phyloP scores from a whole-genome alignment of 2,888 invertebrate genomes.

The Cremastinae sp. region DNA sequence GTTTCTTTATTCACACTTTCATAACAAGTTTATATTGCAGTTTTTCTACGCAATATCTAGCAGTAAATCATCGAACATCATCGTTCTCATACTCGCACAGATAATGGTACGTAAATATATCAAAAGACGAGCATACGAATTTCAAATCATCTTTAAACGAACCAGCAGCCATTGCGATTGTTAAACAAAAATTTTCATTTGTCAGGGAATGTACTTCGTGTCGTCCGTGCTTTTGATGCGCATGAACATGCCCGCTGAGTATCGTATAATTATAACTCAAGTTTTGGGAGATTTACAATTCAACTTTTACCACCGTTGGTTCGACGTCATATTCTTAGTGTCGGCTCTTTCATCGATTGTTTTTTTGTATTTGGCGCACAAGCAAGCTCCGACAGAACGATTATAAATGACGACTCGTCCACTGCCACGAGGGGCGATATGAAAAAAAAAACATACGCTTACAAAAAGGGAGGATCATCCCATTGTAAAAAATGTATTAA shows the following conservation, averaged over 20 bases:
- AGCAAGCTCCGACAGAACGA: slow-evolving; percentile 85
- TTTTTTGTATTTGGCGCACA: slow-evolving; percentile 97
- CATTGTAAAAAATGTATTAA: slow-evolving; percentile 54
- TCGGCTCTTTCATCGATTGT: slow-evolving; percentile 97
- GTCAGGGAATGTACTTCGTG: slow-evolving; percentile 98
- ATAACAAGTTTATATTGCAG: slow-evolving; percentile 82
- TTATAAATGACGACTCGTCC: slow-evolving; percentile 61
- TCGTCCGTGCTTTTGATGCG: slow-evolving; percentile 98
- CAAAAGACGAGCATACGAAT: slow-evolving; percentile 8
- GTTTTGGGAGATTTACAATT: slow-evolving; percentile 98
- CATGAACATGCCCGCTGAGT: slow-evolving; percentile 99
- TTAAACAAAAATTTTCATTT: slow-evolving; percentile 53
- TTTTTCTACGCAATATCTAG: slow-evolving; percentile 99
- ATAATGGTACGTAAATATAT: slow-evolving; percentile 88
- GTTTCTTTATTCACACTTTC: slow-evolving; percentile 21
- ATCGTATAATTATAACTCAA: slow-evolving; percentile 94
- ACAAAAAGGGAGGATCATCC: slow-evolving; percentile 6
- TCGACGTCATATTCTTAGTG: slow-evolving; percentile 99
- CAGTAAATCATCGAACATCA: slow-evolving; percentile 98
- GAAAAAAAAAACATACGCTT: slow-evolving; percentile 15
- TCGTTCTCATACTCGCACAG: slow-evolving; percentile 97
- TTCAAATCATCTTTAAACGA: slow-evolving; percentile 8
- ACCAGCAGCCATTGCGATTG: too few relatives aligned
- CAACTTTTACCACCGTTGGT: slow-evolving; percentile 99
- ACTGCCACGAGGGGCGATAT: not conserved